Percentiles rank a stretch among this genome's conserved stretches.
Conservation (phyloP, 2,113 vertebrate genomes). For the Apteryx owenii region DNA sequence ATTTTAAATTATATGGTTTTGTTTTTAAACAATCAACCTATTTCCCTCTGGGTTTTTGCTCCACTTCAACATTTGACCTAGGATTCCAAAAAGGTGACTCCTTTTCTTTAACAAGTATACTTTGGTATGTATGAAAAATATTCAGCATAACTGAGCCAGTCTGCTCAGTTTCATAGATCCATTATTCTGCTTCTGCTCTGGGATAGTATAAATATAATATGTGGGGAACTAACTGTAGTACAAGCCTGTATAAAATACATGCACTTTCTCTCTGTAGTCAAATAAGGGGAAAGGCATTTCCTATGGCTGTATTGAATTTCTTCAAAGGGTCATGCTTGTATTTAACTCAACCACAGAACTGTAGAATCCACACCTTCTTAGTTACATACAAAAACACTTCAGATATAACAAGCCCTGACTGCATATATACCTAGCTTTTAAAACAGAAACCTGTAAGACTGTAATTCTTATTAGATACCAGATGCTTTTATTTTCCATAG, state of each 20-base stretch:
- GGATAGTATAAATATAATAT: background rate
- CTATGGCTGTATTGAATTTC: constrained; percentile 39
- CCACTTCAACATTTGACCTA: accelerated
- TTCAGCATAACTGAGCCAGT: background rate
- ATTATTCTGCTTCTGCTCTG: background rate
- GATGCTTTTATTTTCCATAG: constrained; percentile 11
- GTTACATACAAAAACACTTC: constrained; percentile 35
- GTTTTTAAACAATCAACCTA: background rate
- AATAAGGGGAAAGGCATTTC: constrained; percentile 38
- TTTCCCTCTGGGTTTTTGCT: background rate
- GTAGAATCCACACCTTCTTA: constrained; percentile 37
- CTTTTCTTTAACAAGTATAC: background rate
- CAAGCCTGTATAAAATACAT: background rate
- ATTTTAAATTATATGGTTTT: background rate
- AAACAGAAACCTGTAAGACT: background rate
- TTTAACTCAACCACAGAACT: constrained; percentile 24
- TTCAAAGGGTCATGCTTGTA: background rate
- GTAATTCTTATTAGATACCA: constrained; percentile 12
- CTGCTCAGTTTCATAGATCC: background rate
- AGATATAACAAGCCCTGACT: constrained; percentile 28
- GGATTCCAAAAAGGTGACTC: background rate
- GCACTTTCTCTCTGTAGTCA: background rate
- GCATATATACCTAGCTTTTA: background rate
- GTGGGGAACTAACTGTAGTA: background rate
- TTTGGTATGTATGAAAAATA: constrained; percentile 12